phyloP scores from a whole-genome alignment of 2,797 vertebrate species.

The Mormyrus hasselquistii region DNA sequence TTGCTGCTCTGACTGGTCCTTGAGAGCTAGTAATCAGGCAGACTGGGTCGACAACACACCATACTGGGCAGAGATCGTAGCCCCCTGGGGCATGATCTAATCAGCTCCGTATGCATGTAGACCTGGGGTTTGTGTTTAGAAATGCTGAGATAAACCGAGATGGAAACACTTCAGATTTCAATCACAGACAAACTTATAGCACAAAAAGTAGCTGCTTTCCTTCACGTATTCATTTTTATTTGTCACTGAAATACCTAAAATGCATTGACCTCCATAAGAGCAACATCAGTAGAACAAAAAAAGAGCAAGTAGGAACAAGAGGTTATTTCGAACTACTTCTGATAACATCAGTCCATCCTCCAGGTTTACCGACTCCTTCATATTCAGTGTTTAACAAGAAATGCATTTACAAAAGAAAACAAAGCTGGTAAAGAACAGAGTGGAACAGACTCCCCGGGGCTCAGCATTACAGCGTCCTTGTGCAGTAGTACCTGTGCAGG shows the following conservation, averaged over 20 bases:
- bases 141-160: slow-evolving; percentile 11
- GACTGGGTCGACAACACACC: slow-evolving; percentile 59
- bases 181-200: slow-evolving; percentile 11
- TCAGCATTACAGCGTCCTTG: not conserved
- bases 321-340: not conserved
- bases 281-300: not conserved
- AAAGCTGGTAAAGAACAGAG: not conserved
- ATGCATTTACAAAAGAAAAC: not conserved
- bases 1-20: slow-evolving; percentile 57
- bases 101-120: not conserved
- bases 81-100: slow-evolving; percentile 32
- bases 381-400: not conserved
- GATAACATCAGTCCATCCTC: not conserved
- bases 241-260: not conserved
- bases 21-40: slow-evolving; percentile 64
- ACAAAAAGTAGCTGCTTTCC: not conserved
- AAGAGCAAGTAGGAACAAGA: not conserved
- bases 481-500: not conserved
- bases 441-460: not conserved
- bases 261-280: not conserved
- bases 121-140: not conserved
- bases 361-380: not conserved
- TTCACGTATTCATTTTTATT: not conserved
- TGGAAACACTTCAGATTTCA: not conserved
- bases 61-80: slow-evolving; percentile 28